These are phyloP conservation scores for Natrix natrix DNA, from an alignment of 2,797 vertebrate species.

Conservation along the genomic window DNA sequence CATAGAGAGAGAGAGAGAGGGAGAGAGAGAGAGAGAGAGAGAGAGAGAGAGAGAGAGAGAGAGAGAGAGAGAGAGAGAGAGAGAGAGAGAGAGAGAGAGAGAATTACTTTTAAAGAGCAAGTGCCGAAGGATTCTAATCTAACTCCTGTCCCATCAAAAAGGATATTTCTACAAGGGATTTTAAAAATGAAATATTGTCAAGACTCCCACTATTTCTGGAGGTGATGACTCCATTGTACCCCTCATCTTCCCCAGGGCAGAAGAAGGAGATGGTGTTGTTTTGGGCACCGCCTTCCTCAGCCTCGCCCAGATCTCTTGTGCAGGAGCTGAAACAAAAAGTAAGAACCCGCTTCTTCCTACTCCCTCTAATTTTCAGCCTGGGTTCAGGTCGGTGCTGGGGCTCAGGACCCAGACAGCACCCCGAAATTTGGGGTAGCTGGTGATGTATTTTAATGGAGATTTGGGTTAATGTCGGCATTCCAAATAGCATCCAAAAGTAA, in stretches of 20 bases:
- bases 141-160: neutral
- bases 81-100: too few relatives aligned
- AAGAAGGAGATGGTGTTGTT: neutral
- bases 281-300: conserved; percentile 53
- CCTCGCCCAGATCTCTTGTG: conserved; percentile 63
- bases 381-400: too few relatives aligned
- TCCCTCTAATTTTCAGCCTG: neutral
- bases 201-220: neutral
- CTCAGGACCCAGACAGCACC: too few relatives aligned
- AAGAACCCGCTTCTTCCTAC: conserved; percentile 25
- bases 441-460: too few relatives aligned
- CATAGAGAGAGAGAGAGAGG: too few relatives aligned
- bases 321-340: conserved; percentile 54
- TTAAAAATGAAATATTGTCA: neutral
- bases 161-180: neutral
- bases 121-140: neutral
- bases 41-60: too few relatives aligned
- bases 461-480: too few relatives aligned
- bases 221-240: too few relatives aligned
- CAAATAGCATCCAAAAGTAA: too few relatives aligned
- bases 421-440: too few relatives aligned
- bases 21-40: too few relatives aligned
- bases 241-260: conserved; percentile 8
- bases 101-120: neutral
- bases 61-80: too few relatives aligned